Base-by-base conservation (phyloP, 2,797 vertebrate species). In the Catharus ustulatus region DNA sequence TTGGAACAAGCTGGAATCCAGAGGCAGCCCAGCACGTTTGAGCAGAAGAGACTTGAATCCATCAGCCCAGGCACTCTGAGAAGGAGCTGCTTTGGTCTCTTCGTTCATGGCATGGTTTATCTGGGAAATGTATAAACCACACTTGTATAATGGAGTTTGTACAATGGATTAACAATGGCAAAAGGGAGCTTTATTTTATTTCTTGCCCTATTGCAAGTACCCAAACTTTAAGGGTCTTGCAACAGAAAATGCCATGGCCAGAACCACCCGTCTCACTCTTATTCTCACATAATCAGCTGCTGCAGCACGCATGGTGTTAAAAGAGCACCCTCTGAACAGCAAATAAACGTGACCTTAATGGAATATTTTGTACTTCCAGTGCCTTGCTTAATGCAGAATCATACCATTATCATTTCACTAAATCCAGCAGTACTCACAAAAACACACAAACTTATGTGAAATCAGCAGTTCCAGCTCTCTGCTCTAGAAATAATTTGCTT, bases 341-440 rank as follows among this genome's bases (percentile, higher is more conserved):
- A 95, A 88, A 83, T 68, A 90, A 87, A 63, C 1, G 13, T 30
- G 38, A 77, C 64, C 42, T 93, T 94, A 91, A 88, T 73, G 26
- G 32, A 79, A n/a, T 86, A 72, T 80, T 93, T 52, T 71, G 54
- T 63, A 82, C 46, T 55, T 94, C 32, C 40, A 71, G 3, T 67
- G 83, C 36, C 78, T 75, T 76, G 48, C 79, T 87, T 89, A 87
- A 91, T 69, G 77, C 52, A 94, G 48, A 86, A 89, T 81, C 66
- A 73, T n/a, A 66, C 21, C 15, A 43, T 40, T 90, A 86, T 89
- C 29, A 79, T 51, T 85, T 95, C 80, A 72, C 52, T 87, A 79
- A 96, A 93, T 22, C 34, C 61, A 80, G 59, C 13, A 84, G 57
- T 15, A 52, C 55, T 82, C 74, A 38, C 29, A 63, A 72, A 95